Evolutionary conservation across 2,888 invertebrate genomes (phyloP).

Genomic region (Phrixothrix hirtus): DNA sequence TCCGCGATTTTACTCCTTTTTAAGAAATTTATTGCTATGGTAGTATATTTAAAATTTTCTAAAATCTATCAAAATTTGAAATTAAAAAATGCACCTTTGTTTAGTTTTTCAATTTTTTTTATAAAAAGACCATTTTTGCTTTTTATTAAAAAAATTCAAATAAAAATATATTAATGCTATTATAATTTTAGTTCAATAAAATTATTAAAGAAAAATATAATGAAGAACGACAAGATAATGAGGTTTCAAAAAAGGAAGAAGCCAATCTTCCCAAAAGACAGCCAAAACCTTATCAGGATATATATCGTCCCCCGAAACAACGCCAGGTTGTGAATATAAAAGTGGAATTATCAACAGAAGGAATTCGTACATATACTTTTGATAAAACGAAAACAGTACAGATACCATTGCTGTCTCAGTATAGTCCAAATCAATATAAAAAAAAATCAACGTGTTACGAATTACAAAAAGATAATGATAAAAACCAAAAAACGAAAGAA

Average conservation of each 20-base stretch:
- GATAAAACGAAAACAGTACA: constrained; percentile 32
- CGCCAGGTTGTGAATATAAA: constrained; percentile 40
- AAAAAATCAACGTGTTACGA: neutral
- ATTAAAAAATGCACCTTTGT: too few species aligned
- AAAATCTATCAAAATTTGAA: too few species aligned
- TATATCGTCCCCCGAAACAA: neutral
- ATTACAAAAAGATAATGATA: neutral
- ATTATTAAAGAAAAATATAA: too few species aligned
- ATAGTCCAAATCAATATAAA: neutral
- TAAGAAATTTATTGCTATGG: too few species aligned
- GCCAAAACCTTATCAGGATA: neutral
- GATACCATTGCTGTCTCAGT: neutral
- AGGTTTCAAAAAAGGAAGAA: neutral
- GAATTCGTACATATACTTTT: constrained; percentile 41
- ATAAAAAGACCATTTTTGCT: too few species aligned
- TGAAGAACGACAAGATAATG: neutral
- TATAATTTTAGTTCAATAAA: too few species aligned
- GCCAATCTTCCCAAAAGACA: neutral
- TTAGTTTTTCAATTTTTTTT: too few species aligned
- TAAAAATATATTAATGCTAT: too few species aligned
- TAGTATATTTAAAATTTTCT: too few species aligned
- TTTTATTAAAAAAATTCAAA: too few species aligned
- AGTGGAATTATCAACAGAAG: constrained; percentile 44
- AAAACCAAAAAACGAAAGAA: too few species aligned
- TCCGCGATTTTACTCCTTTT: too few species aligned